Conservation (phyloP, 2,113 vertebrate species). For the Chloropsis hardwickii region DNA sequence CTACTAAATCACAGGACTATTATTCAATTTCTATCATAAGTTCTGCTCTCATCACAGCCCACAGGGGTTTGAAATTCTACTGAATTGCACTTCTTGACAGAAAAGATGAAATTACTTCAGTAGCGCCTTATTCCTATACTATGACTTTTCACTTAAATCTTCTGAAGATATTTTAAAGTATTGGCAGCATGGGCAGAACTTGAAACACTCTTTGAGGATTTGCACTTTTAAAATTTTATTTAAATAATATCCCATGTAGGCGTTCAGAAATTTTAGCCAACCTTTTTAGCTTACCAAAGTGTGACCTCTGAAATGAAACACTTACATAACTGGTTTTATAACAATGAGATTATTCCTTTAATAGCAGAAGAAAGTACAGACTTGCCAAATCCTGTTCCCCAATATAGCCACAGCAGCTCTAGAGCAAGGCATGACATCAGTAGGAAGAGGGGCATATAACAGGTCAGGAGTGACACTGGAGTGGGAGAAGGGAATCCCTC, state of each 20-base stretch:
- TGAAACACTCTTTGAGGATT: neutral
- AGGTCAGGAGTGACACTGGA: neutral
- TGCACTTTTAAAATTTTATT: neutral
- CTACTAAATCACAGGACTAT: neutral
- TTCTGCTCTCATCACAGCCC: neutral
- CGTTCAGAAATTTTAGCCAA: slow-evolving; percentile 16
- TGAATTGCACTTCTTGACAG: neutral
- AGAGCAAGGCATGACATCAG: neutral
- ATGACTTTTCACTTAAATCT: neutral
- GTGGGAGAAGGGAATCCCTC: neutral
- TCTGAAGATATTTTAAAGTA: neutral
- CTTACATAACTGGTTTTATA: slow-evolving; percentile 39
- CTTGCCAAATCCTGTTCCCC: neutral
- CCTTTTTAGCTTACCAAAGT: neutral
- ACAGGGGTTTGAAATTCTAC: neutral
- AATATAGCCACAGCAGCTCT: neutral
- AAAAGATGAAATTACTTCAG: neutral
- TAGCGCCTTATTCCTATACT: neutral
- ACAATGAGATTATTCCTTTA: slow-evolving; percentile 15
- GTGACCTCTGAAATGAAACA: slow-evolving; percentile 28
- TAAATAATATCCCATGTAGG: neutral
- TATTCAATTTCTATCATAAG: neutral
- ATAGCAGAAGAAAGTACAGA: neutral
- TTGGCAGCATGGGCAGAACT: neutral
- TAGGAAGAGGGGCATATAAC: neutral